A percentile compares a stretch with the other conserved stretches of the same genome.
Conservation (phyloP, 2,888 invertebrate species). For the Plebejus anna region DNA sequence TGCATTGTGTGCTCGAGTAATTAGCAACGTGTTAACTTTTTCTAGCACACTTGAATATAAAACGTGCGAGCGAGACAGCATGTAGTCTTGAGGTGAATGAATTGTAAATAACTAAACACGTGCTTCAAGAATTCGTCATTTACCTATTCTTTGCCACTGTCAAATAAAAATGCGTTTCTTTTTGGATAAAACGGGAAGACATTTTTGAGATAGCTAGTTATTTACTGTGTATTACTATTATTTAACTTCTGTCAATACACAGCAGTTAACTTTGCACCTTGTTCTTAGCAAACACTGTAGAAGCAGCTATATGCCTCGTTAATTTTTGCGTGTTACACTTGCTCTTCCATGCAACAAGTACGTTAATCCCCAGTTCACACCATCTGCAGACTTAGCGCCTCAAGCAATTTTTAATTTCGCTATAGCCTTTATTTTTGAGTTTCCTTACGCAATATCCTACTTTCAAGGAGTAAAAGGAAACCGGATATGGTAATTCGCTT, state of each 20-base stretch:
- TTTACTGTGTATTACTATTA: no score
- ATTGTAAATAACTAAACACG: conserved; percentile 50
- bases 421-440: not conserved
- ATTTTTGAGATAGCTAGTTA: not conserved
- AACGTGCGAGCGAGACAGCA: conserved; percentile 50
- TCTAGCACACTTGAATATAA: conserved; percentile 47
- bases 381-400: not conserved
- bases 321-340: no score
- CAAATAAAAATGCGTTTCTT: not conserved
- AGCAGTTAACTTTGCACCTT: not conserved
- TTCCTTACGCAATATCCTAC: conserved; percentile 6
- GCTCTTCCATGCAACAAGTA: no score
- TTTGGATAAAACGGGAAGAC: not conserved
- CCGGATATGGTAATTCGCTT: conserved; percentile 37
- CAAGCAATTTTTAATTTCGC: not conserved
- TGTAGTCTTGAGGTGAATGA: conserved; percentile 57
- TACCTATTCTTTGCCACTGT: not conserved
- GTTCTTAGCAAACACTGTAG: no score
- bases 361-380: not conserved
- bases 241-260: not conserved
- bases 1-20: conserved; percentile 60
- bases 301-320: no score
- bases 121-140: conserved; percentile 42
- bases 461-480: conserved; percentile 29
- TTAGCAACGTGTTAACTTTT: conserved; percentile 62